Evolutionary conservation across 2,888 invertebrate species (phyloP).

Genomic region (Phragmatobia fuliginosa): DNA sequence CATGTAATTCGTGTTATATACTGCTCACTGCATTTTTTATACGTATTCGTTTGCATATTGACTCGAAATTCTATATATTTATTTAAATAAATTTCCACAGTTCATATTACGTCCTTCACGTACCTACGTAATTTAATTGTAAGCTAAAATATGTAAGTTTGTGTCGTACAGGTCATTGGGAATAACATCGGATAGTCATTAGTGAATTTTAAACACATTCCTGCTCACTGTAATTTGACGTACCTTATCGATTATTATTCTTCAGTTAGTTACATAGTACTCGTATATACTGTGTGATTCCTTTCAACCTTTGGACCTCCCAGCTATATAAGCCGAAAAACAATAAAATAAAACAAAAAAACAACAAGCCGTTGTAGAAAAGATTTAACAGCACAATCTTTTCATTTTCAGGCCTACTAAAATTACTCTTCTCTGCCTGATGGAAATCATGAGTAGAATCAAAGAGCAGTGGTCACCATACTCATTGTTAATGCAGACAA

Average conservation of each 20-base stretch:
- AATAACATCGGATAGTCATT: constrained; percentile 69
- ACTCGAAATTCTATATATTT: neutral
- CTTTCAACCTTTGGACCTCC: neutral
- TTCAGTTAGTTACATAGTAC: constrained; percentile 15
- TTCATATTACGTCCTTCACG: neutral
- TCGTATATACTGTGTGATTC: no score
- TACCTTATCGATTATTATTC: constrained; percentile 28
- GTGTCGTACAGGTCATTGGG: constrained; percentile 73
- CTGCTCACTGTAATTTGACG: constrained; percentile 28
- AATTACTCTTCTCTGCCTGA: no score
- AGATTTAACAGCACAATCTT: no score
- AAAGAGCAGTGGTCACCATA: no score
- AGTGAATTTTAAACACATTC: constrained; percentile 43
- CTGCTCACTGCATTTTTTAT: constrained; percentile 15
- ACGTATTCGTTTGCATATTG: constrained; percentile 12
- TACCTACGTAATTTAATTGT: constrained; percentile 31
- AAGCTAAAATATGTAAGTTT: constrained; percentile 71
- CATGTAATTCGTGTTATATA: constrained; percentile 44
- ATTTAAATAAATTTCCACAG: neutral
- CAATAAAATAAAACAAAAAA: no score
- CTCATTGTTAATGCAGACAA: no score
- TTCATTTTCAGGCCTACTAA: no score
- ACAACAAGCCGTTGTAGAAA: no score
- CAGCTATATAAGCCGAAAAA: no score
- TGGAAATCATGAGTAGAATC: no score